A percentile compares a stretch with the other conserved stretches of the same genome.
Conservation (phyloP, 2,113 vertebrate genomes). For the Semicossyphus pulcher region DNA sequence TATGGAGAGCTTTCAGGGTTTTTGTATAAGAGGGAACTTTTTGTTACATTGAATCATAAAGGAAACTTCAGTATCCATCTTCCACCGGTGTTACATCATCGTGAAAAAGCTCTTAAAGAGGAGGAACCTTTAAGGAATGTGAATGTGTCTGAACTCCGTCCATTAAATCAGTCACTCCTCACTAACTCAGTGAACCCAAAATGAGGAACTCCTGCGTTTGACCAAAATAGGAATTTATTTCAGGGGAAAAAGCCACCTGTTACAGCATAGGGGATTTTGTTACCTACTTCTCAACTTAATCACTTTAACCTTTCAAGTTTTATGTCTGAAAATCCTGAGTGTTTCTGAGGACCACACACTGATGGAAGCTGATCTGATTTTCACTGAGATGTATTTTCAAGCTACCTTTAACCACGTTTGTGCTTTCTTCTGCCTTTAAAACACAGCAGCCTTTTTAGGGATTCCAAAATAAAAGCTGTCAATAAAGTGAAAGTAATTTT, state of each 20-base stretch:
- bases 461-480: neutral
- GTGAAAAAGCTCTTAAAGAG: constrained; percentile 31
- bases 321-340: constrained; percentile 10
- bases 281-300: constrained; percentile 33
- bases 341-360: neutral
- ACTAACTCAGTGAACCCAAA: constrained; percentile 42
- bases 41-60: neutral
- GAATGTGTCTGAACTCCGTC: constrained; percentile 39
- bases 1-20: neutral
- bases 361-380: neutral
- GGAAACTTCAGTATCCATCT: neutral
- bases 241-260: constrained; percentile 25
- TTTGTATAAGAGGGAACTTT: neutral
- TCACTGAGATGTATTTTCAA: no score
- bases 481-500: neutral
- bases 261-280: constrained; percentile 17
- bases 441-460: neutral
- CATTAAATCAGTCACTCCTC: constrained; percentile 60
- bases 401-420: neutral
- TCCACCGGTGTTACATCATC: neutral
- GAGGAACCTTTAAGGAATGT: constrained; percentile 55
- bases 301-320: constrained; percentile 26
- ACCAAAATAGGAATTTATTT: constrained; percentile 69
- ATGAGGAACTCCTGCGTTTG: constrained; percentile 45
- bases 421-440: neutral